Evolutionary conservation across 37 sponge, comb jelly and placozoan species (phyloP), one percentile per base, ranked within the genome.

Genomic region (Ephydatia muelleri): DNA sequence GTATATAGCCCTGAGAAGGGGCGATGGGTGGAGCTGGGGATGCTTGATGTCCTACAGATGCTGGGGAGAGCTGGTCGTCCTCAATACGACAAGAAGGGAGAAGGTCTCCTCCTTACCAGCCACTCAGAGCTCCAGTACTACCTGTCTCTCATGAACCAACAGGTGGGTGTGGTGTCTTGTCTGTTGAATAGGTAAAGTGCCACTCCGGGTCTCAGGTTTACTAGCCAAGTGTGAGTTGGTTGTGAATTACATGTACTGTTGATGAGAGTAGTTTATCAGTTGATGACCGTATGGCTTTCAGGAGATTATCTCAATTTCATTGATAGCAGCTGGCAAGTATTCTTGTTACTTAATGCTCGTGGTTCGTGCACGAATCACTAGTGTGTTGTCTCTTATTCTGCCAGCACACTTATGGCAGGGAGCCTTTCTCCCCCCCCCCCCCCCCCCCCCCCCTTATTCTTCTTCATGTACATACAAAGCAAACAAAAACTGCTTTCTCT

Each of bases 1-100:
- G 85, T 98, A 40, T 99, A 99, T 88, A 95, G 91, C 80, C 97
- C 99, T 36, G 97, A 99, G 67, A 93, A 93, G 84, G 99, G 99
- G 4, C 79, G 85, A 16, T 99, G 97, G 97, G 91, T 97, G 80
- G 99, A 99, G 82, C 81, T 99, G 22, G 97, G 99, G 3, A 94
- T 93, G 69, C 91, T 99, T 74, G 97, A 99, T 87, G 92, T 97
- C 43, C 80, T 99, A 43, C 99, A 98, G 90, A 99, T 99, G 97
- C 72, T 99, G 36, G 99, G 99, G n/a, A 82, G 99, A 36, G 95
- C 95, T 37, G 99, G 99, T 23, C 82, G 99, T 37, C 99, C 99
- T 0, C 99, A 99, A 88, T 95, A 94, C 77, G 97, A 99, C 87
- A 93, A 93, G 78, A 80, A 77, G 34, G 99, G 99, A 16, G 94